Evolutionary conservation across 1,140 invertebrate species (phyloP).

Genomic region (Ips nitidus): DNA sequence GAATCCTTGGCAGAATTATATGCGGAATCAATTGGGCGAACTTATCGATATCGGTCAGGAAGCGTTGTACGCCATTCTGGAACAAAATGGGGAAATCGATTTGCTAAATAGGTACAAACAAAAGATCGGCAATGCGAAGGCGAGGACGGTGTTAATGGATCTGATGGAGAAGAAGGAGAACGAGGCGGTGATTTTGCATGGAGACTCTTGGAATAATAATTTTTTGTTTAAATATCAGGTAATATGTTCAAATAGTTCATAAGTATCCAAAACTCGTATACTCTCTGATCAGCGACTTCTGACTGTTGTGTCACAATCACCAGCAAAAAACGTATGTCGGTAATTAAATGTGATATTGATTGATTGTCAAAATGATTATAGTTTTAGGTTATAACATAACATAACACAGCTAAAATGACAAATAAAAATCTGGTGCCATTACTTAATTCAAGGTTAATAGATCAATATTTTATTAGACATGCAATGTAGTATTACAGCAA

Average conservation of each 20-base stretch:
- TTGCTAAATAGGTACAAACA: constrained; percentile 23
- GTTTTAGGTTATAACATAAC: too few relatives aligned
- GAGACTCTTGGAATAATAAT: constrained; percentile 45
- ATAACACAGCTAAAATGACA: too few relatives aligned
- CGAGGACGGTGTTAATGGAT: constrained; percentile 18
- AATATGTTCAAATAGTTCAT: constrained; percentile 7
- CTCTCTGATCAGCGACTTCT: too few relatives aligned
- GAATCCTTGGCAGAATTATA: constrained; percentile 18
- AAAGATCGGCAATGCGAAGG: constrained; percentile 14
- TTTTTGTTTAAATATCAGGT: constrained; percentile 40
- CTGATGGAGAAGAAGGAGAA: constrained; percentile 27
- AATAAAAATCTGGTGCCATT: too few relatives aligned
- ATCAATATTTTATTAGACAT: background rate
- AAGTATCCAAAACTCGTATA: background rate
- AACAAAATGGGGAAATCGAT: constrained; percentile 27
- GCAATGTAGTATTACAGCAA: too few relatives aligned
- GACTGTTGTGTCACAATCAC: too few relatives aligned
- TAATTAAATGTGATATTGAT: too few relatives aligned
- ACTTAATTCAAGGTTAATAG: background rate
- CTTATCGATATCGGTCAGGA: constrained; percentile 16
- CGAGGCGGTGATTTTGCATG: constrained; percentile 37
- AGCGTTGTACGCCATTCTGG: constrained; percentile 15
- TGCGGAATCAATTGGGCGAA: constrained; percentile 15
- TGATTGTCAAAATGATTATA: too few relatives aligned
- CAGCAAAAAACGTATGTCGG: too few relatives aligned